These are phyloP conservation scores for Eurytoma adleriae DNA, from an alignment of 2,888 invertebrate genomes.

Conservation along the genomic window DNA sequence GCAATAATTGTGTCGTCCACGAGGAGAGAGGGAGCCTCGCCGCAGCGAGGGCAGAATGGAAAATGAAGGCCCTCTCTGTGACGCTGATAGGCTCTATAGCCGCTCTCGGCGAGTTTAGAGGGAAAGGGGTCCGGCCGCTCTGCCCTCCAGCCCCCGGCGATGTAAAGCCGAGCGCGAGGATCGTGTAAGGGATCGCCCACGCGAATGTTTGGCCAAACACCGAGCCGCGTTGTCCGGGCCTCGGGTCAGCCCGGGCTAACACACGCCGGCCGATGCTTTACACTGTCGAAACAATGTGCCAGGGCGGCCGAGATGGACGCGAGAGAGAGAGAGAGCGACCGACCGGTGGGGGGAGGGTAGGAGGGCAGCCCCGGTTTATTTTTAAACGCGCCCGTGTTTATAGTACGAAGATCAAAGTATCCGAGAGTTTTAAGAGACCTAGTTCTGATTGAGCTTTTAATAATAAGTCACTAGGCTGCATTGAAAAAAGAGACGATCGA, in stretches of 20 bases:
- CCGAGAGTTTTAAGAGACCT: neutral
- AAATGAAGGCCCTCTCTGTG: slow-evolving; percentile 21
- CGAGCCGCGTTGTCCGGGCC: neutral
- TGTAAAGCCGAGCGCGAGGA: neutral
- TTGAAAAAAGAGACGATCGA: no score
- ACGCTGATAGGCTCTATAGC: slow-evolving; percentile 4
- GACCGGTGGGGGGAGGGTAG: neutral
- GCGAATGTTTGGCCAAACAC: neutral
- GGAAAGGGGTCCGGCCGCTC: neutral
- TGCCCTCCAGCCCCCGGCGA: neutral
- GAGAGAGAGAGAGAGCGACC: neutral
- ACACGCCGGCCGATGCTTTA: neutral
- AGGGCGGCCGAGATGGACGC: neutral
- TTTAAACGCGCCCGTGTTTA: slow-evolving; percentile 9
- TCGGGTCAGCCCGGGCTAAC: neutral
- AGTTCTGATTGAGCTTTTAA: slow-evolving; percentile 2
- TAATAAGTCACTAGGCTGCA: no score
- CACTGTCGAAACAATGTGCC: slow-evolving; percentile 24
- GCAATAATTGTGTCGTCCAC: slow-evolving; percentile 19
- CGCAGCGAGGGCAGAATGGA: slow-evolving; percentile 12
- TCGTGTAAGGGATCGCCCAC: neutral
- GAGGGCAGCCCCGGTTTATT: neutral
- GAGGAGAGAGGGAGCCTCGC: neutral
- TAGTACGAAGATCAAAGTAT: slow-evolving; percentile 15
- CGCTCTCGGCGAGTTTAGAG: neutral